phyloP scores from a whole-genome alignment of 2,113 vertebrate species.

The Malaclemys terrapin region DNA sequence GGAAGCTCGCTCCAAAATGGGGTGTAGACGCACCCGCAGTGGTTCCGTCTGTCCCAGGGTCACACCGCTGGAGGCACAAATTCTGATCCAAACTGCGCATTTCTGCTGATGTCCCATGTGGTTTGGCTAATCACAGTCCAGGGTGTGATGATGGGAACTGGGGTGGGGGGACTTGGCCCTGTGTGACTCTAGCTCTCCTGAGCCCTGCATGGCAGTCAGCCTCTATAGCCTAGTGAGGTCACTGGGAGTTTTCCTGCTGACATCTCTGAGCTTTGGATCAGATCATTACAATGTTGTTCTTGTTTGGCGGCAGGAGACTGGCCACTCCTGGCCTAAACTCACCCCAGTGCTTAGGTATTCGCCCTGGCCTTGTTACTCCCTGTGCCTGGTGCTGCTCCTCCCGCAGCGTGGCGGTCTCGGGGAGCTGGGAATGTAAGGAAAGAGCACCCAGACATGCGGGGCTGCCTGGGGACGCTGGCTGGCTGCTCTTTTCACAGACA shows the following conservation, averaged over 20 bases:
- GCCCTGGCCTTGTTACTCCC: not conserved
- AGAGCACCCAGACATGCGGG: no score
- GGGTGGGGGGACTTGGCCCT: not conserved
- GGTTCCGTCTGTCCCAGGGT: not conserved
- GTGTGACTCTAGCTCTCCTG: not conserved
- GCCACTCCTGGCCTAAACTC: not conserved
- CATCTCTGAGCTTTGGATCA: not conserved
- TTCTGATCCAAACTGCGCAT: not conserved
- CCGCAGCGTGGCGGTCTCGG: no score
- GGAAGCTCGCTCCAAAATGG: not conserved
- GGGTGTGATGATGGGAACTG: not conserved
- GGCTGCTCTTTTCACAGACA: not conserved
- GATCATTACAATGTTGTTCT: no score
- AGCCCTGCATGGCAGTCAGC: no score
- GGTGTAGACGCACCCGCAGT: not conserved
- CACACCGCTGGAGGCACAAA: no score
- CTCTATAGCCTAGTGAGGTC: not conserved
- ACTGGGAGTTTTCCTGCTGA: not conserved
- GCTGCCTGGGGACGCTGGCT: not conserved
- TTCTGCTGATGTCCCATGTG: not conserved
- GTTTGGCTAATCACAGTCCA: not conserved
- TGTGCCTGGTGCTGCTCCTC: no score
- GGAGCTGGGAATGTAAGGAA: not conserved
- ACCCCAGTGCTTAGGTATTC: not conserved
- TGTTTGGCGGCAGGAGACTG: no score